Base-by-base conservation (phyloP, 2,888 invertebrate species). In the Lasioglossum calceatum region DNA sequence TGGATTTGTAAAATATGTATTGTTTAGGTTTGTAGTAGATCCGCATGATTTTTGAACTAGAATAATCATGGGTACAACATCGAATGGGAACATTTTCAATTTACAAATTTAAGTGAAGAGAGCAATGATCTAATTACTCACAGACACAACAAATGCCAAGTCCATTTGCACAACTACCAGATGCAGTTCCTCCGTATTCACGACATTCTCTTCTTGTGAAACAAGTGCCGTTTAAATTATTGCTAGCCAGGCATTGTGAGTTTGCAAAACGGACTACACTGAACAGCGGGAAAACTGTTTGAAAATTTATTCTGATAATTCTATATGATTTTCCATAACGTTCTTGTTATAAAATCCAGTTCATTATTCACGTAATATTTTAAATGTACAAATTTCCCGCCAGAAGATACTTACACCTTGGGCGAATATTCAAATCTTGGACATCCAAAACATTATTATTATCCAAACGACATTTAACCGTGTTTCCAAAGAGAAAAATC, bases 81-180 rank as follows among this genome's bases (percentile, higher is more conserved):
- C 74, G 7, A 23, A 16, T 72, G 14, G 23, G 16, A 61, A 19
- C 12, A 36, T n/a, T 72, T 36, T 64, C 64, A 71, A 42, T 72
- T 27, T 27, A 7, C 8, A 64, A 77, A 44, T 64, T n/a, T 27
- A 1, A 19, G 10, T 54, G n/a, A 23, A 23, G 4, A 36, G 47
- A 54, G 32, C 12, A 27, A 50, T 42, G 2, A 27, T 42, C 12
- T 8, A 8, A 39, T 85, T 88, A 96, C 97, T 97, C 96, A 98
- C 98, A 97, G 85, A 98, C 96, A 94, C 98, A 98, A 94, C 98
- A 98, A 82, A 97, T 96, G 4, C 98, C 98, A 92, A 97, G 96
- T 81, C 96, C 96, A 39, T 96, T 96, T 5, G 97, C 98, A 93
- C 98, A 98, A 19, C 95, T 95, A 19, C 98, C 98, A 0, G 97